Evolutionary conservation across 1,140 invertebrate species (phyloP).

Genomic region (Chrysomallon squamiferum): DNA sequence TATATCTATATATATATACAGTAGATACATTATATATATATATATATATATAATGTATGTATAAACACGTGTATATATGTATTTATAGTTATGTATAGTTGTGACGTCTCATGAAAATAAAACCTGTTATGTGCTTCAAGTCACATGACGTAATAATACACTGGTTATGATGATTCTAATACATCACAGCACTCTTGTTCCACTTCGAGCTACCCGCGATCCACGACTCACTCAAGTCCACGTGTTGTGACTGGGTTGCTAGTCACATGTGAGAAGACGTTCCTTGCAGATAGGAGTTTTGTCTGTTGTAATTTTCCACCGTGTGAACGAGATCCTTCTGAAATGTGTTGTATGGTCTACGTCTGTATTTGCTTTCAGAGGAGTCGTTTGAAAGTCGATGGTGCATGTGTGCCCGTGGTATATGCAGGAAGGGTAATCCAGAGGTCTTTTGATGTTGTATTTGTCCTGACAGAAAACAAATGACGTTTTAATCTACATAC

Average conservation of each 20-base stretch:
- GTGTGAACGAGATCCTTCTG: slow-evolving; percentile 20
- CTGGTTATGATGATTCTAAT: too few species aligned
- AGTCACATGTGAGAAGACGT: slow-evolving; percentile 21
- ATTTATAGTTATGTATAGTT: too few species aligned
- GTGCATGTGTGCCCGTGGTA: slow-evolving; percentile 10
- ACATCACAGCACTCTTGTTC: too few species aligned
- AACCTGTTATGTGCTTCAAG: too few species aligned
- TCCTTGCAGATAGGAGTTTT: slow-evolving; percentile 13
- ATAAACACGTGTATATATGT: too few species aligned
- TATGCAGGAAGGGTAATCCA: slow-evolving; percentile 8
- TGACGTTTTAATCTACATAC: not conserved
- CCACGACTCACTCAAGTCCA: too few species aligned
- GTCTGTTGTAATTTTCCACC: slow-evolving; percentile 19
- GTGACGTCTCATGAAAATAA: too few species aligned
- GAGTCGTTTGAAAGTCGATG: not conserved
- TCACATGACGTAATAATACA: too few species aligned
- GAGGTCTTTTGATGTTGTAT: slow-evolving; percentile 4
- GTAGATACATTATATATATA: too few species aligned
- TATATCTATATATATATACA: too few species aligned
- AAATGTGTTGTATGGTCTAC: slow-evolving; percentile 20
- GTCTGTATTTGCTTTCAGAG: not conserved
- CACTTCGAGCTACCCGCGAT: too few species aligned
- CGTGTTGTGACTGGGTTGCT: not conserved
- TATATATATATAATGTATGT: too few species aligned
- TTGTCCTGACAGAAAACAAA: slow-evolving; percentile 12